Conservation (phyloP, 2,797 vertebrate genomes). For the Parotocinclus haroldoi region DNA sequence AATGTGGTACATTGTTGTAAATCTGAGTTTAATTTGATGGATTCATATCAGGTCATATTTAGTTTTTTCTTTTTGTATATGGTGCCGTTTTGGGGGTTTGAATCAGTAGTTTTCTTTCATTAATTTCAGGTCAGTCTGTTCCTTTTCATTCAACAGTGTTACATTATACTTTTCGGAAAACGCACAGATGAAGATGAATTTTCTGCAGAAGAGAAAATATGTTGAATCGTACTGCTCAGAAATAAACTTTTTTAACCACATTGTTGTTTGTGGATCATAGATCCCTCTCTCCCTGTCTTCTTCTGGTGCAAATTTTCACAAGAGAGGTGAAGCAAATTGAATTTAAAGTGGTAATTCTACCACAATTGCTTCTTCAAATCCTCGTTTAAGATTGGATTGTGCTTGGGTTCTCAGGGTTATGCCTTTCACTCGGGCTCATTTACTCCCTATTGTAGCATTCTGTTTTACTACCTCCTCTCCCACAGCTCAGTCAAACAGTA, state of each 20-base stretch:
- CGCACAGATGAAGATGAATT: conserved; percentile 37
- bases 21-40: conserved; percentile 27
- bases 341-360: conserved; percentile 36
- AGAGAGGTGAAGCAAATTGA: conserved; percentile 17
- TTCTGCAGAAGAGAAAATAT: conserved; percentile 23
- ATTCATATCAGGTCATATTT: conserved; percentile 37
- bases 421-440: conserved; percentile 19
- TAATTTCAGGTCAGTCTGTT: conserved; percentile 25
- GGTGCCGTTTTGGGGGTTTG: conserved; percentile 38
- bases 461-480: conserved; percentile 15
- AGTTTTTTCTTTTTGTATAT: conserved; percentile 44
- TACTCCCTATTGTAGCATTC: conserved; percentile 21
- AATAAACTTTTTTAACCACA: conserved; percentile 57
- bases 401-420: conserved; percentile 9
- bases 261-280: background rate
- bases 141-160: conserved; percentile 36
- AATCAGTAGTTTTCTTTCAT: conserved; percentile 20
- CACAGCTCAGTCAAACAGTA: conserved; percentile 14
- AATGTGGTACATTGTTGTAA: conserved; percentile 38
- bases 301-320: background rate
- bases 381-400: conserved; percentile 16
- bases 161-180: conserved; percentile 47
- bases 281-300: background rate
- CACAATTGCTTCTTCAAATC: conserved; percentile 30
- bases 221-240: conserved; percentile 48